Evolutionary conservation across 2,113 vertebrate genomes (phyloP).

Genomic region (Cheilinus undulatus): DNA sequence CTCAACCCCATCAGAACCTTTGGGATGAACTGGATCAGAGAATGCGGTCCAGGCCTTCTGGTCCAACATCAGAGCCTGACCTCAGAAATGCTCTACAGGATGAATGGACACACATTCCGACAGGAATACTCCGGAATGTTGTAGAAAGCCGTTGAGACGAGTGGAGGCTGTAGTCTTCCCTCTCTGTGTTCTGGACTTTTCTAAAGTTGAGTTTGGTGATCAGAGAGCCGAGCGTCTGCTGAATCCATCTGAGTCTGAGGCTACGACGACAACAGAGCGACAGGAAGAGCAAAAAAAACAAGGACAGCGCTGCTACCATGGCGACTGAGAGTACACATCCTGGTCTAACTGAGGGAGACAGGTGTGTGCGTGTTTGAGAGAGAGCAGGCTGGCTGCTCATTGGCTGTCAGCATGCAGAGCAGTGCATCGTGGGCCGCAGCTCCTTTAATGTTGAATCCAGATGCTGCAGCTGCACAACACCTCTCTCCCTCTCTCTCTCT

Average conservation of each 20-base stretch:
- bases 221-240: conserved; percentile 24
- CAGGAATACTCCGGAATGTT: no score
- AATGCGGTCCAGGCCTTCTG: no score
- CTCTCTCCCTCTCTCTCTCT: conserved; percentile 2
- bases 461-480: conserved; percentile 76
- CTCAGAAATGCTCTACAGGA: no score
- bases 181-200: no score
- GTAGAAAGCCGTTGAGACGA: no score
- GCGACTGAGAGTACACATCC: conserved; percentile 71
- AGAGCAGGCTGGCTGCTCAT: conserved; percentile 31
- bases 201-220: no score
- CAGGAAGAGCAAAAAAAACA: conserved; percentile 6
- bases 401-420: conserved; percentile 47
- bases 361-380: conserved; percentile 49
- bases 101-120: no score
- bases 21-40: no score
- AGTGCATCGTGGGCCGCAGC: conserved; percentile 63
- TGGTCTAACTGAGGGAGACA: conserved; percentile 60
- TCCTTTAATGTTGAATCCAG: conserved; percentile 76
- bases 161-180: no score
- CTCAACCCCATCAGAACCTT: no score
- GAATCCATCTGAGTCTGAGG: conserved; percentile 65
- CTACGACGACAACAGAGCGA: not conserved
- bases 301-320: conserved; percentile 33
- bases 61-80: no score